A percentile compares a stretch with the other conserved stretches of the same genome.
Conservation (phyloP, 2,888 invertebrate species). For the Merodon equestris region DNA sequence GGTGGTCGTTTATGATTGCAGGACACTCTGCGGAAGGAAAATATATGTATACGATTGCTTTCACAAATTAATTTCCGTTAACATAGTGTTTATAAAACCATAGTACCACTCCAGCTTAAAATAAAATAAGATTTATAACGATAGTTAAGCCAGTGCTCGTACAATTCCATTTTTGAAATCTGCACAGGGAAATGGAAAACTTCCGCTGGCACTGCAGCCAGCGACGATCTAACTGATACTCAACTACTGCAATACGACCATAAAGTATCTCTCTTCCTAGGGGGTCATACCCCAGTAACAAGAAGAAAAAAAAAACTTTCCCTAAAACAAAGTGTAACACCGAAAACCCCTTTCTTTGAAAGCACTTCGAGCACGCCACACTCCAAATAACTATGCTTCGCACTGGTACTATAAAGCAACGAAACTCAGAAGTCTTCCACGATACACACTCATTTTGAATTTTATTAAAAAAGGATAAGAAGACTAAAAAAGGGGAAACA, state of each 20-base stretch:
- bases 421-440: background rate
- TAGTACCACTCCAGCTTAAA: background rate
- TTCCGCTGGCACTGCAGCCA: conserved; percentile 22
- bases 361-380: conserved; percentile 30
- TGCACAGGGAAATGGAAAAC: conserved; percentile 40
- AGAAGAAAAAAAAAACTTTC: conserved; percentile 2
- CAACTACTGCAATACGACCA: conserved; percentile 41
- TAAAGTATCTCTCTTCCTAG: conserved; percentile 29
- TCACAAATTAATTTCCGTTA: conserved; percentile 17
- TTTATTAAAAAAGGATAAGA: conserved; percentile 1
- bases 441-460: background rate
- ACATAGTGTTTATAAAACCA: background rate
- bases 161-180: conserved; percentile 21
- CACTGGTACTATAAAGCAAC: conserved; percentile 23
- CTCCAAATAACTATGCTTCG: conserved; percentile 10
- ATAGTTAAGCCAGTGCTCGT: conserved; percentile 6
- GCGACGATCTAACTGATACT: conserved; percentile 29
- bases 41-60: background rate
- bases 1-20: background rate
- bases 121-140: conserved; percentile 30
- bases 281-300: conserved; percentile 8
- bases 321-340: conserved; percentile 13
- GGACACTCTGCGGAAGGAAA: background rate
- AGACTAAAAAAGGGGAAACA: background rate
- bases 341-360: conserved; percentile 31